A percentile compares a stretch with the other conserved stretches of the same genome.
phyloP scores from a whole-genome alignment of 2,888 invertebrate species.

The Fragum fragum region DNA sequence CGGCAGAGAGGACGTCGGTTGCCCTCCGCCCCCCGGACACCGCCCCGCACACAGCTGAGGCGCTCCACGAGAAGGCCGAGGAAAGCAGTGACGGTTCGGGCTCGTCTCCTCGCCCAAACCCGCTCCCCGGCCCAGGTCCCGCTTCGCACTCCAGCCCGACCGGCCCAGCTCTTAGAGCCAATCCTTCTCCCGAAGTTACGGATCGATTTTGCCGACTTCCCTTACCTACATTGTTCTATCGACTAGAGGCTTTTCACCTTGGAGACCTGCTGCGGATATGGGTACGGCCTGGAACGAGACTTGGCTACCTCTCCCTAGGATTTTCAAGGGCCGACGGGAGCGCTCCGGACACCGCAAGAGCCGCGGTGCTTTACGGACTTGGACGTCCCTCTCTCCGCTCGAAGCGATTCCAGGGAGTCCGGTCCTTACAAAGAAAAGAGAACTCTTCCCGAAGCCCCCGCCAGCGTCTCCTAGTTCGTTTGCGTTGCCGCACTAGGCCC shows the following conservation, averaged over 20 bases:
- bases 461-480: slow-evolving; percentile 86
- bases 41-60: slow-evolving; percentile 40
- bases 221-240: no score
- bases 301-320: slow-evolving; percentile 85
- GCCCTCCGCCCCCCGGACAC: neutral
- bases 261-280: slow-evolving; percentile 93
- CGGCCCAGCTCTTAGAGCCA: slow-evolving; percentile 93
- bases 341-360: slow-evolving; percentile 85
- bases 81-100: slow-evolving; percentile 45
- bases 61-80: slow-evolving; percentile 54
- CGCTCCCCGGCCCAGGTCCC: slow-evolving; percentile 83
- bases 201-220: slow-evolving; percentile 90
- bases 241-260: slow-evolving; percentile 91
- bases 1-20: slow-evolving; percentile 3
- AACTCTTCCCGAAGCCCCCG: slow-evolving; percentile 86
- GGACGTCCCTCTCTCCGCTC: slow-evolving; percentile 85
- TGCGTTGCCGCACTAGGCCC: slow-evolving; percentile 88
- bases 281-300: slow-evolving; percentile 89
- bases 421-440: slow-evolving; percentile 87
- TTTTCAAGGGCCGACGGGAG: slow-evolving; percentile 86
- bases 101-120: slow-evolving; percentile 80
- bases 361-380: slow-evolving; percentile 86
- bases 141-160: slow-evolving; percentile 89
- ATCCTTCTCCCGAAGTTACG: slow-evolving; percentile 90
- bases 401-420: slow-evolving; percentile 87